These are phyloP conservation scores for Thryonomys swinderianus DNA, from an alignment of 2,113 vertebrate genomes.

Conservation along the genomic window DNA sequence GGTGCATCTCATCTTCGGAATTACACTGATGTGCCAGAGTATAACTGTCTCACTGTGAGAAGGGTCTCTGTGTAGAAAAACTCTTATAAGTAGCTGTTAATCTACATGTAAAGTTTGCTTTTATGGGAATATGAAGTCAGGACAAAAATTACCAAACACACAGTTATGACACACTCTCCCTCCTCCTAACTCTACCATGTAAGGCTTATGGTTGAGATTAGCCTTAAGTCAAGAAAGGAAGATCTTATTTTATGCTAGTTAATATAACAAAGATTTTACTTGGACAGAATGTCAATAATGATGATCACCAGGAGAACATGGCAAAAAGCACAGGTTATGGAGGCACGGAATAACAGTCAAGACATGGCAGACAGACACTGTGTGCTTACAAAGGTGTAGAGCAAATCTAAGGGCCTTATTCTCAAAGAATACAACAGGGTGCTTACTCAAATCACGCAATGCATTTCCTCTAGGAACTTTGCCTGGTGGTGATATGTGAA, in stretches of 20 bases:
- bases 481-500: not conserved
- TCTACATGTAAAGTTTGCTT: conserved; percentile 11
- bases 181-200: not conserved
- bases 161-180: not conserved
- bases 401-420: not conserved
- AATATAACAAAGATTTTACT: not conserved
- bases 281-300: not conserved
- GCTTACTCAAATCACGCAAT: not conserved
- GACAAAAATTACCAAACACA: conserved; percentile 4
- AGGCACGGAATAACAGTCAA: not conserved
- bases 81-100: not conserved
- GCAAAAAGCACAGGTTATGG: not conserved
- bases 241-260: conserved; percentile 19
- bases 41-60: not conserved
- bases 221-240: not conserved
- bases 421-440: not conserved
- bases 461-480: not conserved
- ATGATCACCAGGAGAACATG: not conserved
- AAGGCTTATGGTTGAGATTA: not conserved
- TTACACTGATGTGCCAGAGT: not conserved
- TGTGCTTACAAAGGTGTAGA: not conserved
- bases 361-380: not conserved
- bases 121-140: not conserved
- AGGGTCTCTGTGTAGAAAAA: not conserved
- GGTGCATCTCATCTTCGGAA: not conserved